A percentile compares a stretch with the other conserved stretches of the same genome.
These are phyloP conservation scores for Theocolax elegans DNA, from an alignment of 1,140 invertebrate species.

Conservation along the genomic window DNA sequence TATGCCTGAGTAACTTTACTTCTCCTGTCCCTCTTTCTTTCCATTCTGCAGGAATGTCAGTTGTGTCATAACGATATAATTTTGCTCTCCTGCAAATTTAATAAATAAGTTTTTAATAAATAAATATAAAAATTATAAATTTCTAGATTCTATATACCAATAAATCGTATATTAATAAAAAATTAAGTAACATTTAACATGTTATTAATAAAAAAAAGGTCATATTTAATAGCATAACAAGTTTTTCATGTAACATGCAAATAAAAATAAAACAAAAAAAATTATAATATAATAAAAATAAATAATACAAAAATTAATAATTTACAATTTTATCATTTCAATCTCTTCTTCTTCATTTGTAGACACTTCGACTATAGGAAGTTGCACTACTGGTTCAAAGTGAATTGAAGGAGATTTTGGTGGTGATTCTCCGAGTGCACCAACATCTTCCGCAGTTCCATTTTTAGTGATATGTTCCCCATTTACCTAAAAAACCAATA, in stretches of 20 bases:
- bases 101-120: conserved; percentile 9
- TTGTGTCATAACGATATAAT: conserved; percentile 73
- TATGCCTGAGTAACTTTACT: conserved; percentile 81
- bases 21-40: conserved; percentile 89
- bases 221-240: too few relatives aligned
- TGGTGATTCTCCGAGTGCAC: conserved; percentile 33
- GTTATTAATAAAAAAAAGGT: not conserved
- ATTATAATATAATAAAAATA: conserved; percentile 22
- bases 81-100: conserved; percentile 71
- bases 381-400: conserved; percentile 79
- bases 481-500: conserved; percentile 18
- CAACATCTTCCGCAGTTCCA: conserved; percentile 45
- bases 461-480: conserved; percentile 45
- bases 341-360: conserved; percentile 85
- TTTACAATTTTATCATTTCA: conserved; percentile 78
- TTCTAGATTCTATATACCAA: not conserved
- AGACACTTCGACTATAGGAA: conserved; percentile 80
- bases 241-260: not conserved
- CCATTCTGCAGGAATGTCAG: conserved; percentile 72
- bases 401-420: conserved; percentile 67
- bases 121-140: not conserved
- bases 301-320: conserved; percentile 24
- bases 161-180: not conserved
- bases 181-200: not conserved
- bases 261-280: not conserved